Conservation (phyloP, 92 coral and sea anemone species). For the Phenganax stokvisi region DNA sequence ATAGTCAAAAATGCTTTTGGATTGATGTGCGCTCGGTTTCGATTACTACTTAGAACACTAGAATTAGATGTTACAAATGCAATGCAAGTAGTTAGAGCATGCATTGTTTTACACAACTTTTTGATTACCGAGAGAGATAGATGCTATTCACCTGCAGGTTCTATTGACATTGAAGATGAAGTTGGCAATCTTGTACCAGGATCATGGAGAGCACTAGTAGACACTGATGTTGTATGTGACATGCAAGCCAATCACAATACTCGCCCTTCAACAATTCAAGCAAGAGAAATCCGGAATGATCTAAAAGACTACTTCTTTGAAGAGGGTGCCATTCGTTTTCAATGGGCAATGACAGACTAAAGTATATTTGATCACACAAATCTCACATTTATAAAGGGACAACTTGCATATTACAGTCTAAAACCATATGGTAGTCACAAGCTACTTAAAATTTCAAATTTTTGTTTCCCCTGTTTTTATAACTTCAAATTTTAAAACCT, state of each 20-base stretch:
- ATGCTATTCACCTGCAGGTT: slow-evolving; percentile 45
- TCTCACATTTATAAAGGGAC: background rate
- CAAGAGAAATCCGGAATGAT: slow-evolving; percentile 52
- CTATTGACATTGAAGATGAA: slow-evolving; percentile 49
- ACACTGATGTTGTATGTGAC: slow-evolving; percentile 7
- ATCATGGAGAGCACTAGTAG: slow-evolving; percentile 38
- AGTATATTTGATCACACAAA: background rate
- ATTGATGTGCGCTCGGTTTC: too few species aligned
- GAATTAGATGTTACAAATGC: too few species aligned
- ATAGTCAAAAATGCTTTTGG: background rate
- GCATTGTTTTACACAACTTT: slow-evolving; percentile 49
- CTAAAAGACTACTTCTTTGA: slow-evolving; percentile 56
- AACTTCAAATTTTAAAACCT: too few species aligned
- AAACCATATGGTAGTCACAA: background rate
- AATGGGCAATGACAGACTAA: slow-evolving; percentile 59
- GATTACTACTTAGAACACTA: too few species aligned
- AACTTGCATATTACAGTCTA: background rate
- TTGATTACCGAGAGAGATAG: slow-evolving; percentile 52
- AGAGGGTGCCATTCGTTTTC: slow-evolving; percentile 57
- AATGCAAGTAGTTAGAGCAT: too few species aligned
- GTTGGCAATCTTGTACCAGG: slow-evolving; percentile 42
- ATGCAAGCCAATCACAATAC: slow-evolving; percentile 36
- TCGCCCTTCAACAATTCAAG: slow-evolving; percentile 48
- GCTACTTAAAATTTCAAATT: too few species aligned
- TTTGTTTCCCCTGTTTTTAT: too few species aligned